Evolutionary conservation across 2,797 vertebrate species (phyloP), one percentile per base, ranked within the genome.

Genomic region (Emys orbicularis): DNA sequence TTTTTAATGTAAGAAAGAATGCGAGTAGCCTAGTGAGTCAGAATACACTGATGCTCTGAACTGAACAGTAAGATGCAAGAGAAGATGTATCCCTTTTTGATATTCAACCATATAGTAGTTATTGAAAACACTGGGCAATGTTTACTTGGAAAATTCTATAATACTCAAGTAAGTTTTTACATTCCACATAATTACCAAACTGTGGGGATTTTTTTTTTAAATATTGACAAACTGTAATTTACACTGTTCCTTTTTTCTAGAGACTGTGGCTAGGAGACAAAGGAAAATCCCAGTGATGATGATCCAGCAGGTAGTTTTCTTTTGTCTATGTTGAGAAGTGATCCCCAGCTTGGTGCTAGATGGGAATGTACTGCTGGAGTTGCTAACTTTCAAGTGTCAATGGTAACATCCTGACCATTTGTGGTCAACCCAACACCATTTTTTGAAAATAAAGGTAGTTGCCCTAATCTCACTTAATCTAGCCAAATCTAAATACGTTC

Each of bases 1-100:
- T 74, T 72, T 61, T 83, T 84, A 52, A 79, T 0, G 0, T 8
- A 2, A 52, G 27, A 87, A 19, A 61, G 1, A 3, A 15, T n/a
- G 94, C 61, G 18, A 31, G 77, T 1, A 65, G 41, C 34, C 3
- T 83, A 86, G n/a, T 37, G 8, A 3, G 23, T 74, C 72, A 74
- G 41, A 77, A 47, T 16, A 49, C 44, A 76, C 44, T 76, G 41
- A 8, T 29, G 13, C 27, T 29, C 74, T 76, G 44, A 76, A 29
- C 7, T 47, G 44, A 76, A 47, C 4, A 49, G 41, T 13, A 49
- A 29, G 74, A 29, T 47, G 74, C 44, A 13, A 76, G 25, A 76
- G 72, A 8, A 41, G 25, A 37, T 68, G 29, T 76, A 47, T 76
- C 41, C 7, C 12, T 76, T 25, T 76, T 76, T 47, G 4, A 47